A percentile compares a stretch with the other conserved stretches of the same genome.
These are phyloP conservation scores for Colletes latitarsis DNA, from an alignment of 1,140 invertebrate species.

Conservation along the genomic window DNA sequence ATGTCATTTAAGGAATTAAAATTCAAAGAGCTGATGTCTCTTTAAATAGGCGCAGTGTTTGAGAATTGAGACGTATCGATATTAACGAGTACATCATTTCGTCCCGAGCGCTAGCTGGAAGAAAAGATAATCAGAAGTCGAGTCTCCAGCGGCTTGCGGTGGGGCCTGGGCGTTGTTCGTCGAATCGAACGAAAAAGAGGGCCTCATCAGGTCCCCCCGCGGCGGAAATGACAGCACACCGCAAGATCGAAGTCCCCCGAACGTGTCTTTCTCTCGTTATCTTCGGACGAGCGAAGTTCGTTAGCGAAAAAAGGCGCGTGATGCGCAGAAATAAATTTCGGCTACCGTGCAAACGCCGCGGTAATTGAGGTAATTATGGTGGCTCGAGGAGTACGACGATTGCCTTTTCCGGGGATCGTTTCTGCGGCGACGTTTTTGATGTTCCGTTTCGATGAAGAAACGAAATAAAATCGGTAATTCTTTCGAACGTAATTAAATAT, in stretches of 20 bases:
- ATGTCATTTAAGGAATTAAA: too few relatives aligned
- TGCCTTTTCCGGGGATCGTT: background rate
- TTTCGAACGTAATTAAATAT: too few relatives aligned
- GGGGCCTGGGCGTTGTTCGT: slow-evolving; percentile 35
- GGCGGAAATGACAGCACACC: slow-evolving; percentile 45
- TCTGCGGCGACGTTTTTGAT: too few relatives aligned
- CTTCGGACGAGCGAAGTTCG: background rate
- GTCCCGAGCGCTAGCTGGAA: too few relatives aligned
- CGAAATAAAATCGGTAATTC: background rate
- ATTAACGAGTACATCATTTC: too few relatives aligned
- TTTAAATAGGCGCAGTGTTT: too few relatives aligned
- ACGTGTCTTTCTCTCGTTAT: slow-evolving; percentile 15
- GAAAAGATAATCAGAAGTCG: too few relatives aligned
- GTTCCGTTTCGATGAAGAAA: background rate
- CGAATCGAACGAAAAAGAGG: slow-evolving; percentile 66
- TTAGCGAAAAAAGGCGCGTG: slow-evolving; percentile 37
- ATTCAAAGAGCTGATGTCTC: too few relatives aligned
- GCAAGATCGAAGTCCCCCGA: slow-evolving; percentile 22
- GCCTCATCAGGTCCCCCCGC: slow-evolving; percentile 42
- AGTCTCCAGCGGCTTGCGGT: too few relatives aligned
- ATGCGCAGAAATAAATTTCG: slow-evolving; percentile 33
- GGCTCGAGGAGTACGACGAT: background rate
- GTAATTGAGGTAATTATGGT: slow-evolving; percentile 8
- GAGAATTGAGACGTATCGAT: too few relatives aligned
- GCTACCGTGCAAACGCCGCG: slow-evolving; percentile 10